Base-by-base conservation (phyloP, 2,797 vertebrate species). In the Eutrigla gurnardus region DNA sequence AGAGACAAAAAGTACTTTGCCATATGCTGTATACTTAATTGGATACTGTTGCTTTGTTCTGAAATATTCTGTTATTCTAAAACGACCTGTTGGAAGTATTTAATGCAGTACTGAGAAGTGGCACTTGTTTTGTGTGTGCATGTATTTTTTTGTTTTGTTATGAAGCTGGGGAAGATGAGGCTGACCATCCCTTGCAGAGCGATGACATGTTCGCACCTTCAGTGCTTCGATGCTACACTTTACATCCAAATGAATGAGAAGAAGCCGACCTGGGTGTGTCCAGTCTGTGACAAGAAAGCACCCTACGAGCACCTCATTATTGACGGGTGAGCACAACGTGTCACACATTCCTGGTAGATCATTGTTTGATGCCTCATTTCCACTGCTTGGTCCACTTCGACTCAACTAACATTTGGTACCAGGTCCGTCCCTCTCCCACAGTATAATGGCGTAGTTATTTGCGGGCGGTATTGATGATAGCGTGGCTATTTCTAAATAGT, bases 181-280 rank as follows among this genome's bases (percentile, higher is more conserved):
- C 95, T 99, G 81, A 98, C 95, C 49, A 98, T 99, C 91, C 97
- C 98, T 0, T 99, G 98, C 76, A 93, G 98, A 84, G 95, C 97
- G 1, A 86, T 99, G 80, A 99, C 98, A 0, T 99, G 98, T 78
- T 99, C 98, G 4, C 98, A 99, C 88, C 96, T 99, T 58, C 98
- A 99, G 74, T 99, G 98, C 83, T 99, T 99, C 25, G 98, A 99
- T 75, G 98, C 97, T 81, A 99, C 98, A 13, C 95, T 99, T 47
- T 99, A 99, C 57, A 98, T 99, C 91, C 98, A 99, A 81, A 99
- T 99, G 98, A 99, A 99, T 6, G 98, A 99, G 90, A 99, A 99
- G 88, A 99, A 99, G 68, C 98, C 98, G 5, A 99, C 98, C 1
- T 99, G 98, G 98, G 98, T 99, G 45, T 99, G 98, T 93, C 98